Percentiles rank a stretch among this genome's conserved stretches.
phyloP scores from a whole-genome alignment of 2,797 vertebrate species.

The Pelochelys cantorii region DNA sequence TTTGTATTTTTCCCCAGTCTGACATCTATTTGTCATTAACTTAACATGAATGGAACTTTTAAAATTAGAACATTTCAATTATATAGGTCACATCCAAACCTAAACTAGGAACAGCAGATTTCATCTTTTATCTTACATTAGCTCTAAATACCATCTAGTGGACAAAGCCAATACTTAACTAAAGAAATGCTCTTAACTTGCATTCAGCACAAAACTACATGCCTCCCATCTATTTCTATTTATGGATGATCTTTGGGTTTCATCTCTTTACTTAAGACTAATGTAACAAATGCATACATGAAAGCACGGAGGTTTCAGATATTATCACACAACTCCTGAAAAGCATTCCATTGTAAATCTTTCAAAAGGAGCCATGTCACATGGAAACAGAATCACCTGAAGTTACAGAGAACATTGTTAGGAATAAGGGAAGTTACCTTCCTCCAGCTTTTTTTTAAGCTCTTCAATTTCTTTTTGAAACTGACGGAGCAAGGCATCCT shows the following conservation, averaged over 20 bases:
- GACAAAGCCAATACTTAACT: neutral
- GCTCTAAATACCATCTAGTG: slow-evolving; percentile 75
- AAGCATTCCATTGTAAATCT: neutral
- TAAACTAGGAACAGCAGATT: neutral
- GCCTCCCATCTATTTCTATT: neutral
- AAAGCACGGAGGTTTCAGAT: neutral
- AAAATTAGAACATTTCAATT: neutral
- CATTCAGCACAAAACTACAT: neutral
- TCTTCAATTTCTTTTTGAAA: slow-evolving; percentile 99
- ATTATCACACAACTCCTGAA: accelerated
- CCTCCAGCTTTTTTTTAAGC: slow-evolving; percentile 95
- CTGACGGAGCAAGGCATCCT: slow-evolving; percentile 94
- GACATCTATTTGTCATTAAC: neutral
- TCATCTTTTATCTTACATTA: neutral
- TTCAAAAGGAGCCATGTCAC: accelerated
- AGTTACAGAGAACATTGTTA: neutral
- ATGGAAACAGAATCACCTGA: neutral
- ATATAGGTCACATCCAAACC: neutral
- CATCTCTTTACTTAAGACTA: neutral
- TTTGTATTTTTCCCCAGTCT: accelerated
- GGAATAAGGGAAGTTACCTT: slow-evolving; percentile 83
- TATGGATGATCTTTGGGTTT: neutral
- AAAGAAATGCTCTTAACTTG: neutral
- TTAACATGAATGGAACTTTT: neutral
- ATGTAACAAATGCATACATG: neutral